Percentiles rank a stretch among this genome's conserved stretches.
Conservation (phyloP, 2,888 invertebrate genomes). For the Lasioglossum oenotherae region DNA sequence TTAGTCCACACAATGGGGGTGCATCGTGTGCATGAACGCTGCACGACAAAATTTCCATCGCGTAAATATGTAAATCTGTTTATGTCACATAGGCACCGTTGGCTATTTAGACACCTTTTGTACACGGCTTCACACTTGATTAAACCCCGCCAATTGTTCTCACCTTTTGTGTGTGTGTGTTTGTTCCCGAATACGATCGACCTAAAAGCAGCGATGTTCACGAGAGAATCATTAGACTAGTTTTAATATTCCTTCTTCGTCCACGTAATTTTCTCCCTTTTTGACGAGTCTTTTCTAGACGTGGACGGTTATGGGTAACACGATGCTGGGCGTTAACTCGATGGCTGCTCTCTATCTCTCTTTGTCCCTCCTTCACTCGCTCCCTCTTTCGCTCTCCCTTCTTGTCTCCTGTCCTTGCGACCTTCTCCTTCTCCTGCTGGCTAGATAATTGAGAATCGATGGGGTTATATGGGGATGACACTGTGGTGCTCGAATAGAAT, state of each 20-base stretch:
- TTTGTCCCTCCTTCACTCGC: constrained; percentile 20
- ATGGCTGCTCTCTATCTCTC: constrained; percentile 19
- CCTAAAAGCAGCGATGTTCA: constrained; percentile 26
- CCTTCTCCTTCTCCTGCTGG: constrained; percentile 24
- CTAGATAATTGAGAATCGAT: constrained; percentile 70
- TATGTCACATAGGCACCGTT: background rate
- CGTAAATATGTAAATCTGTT: constrained; percentile 7
- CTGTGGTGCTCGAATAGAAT: constrained; percentile 73
- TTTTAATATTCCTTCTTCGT: constrained; percentile 45
- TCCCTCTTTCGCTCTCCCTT: constrained; percentile 5
- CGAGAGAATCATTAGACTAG: constrained; percentile 47
- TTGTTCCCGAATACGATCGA: constrained; percentile 31
- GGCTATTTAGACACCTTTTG: background rate
- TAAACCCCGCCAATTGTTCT: constrained; percentile 13
- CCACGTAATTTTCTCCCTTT: constrained; percentile 32
- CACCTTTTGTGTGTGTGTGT: no score
- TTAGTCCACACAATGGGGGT: background rate
- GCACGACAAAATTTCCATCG: background rate
- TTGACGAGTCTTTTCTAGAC: constrained; percentile 18
- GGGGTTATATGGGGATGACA: constrained; percentile 60
- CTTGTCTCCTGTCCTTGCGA: constrained; percentile 13
- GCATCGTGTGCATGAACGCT: background rate
- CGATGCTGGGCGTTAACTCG: constrained; percentile 58
- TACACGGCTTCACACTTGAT: background rate
- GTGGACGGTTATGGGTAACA: constrained; percentile 37